These are phyloP conservation scores for Aleiodes leptofemur DNA, from an alignment of 2,888 invertebrate species.

Conservation along the genomic window DNA sequence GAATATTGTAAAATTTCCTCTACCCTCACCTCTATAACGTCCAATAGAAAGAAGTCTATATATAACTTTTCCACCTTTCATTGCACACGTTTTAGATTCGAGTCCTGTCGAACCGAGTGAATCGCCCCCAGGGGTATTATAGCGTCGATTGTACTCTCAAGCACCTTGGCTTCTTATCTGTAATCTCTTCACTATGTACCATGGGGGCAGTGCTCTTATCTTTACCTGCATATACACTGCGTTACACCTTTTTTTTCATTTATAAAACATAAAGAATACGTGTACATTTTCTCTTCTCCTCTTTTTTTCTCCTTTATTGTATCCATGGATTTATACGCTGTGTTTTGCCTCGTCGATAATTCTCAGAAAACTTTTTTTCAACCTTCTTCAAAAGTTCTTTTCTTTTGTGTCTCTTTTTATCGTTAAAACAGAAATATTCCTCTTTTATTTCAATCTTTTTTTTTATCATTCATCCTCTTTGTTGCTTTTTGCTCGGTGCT, in stretches of 20 bases:
- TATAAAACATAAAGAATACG: slow-evolving; percentile 57
- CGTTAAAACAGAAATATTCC: too few relatives aligned
- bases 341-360: too few relatives aligned
- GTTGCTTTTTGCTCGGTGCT: background rate
- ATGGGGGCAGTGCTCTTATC: background rate
- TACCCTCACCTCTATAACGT: slow-evolving; percentile 19
- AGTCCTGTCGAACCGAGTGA: slow-evolving; percentile 30
- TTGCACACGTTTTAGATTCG: slow-evolving; percentile 42
- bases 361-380: background rate
- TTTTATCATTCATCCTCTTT: background rate
- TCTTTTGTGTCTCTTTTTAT: background rate
- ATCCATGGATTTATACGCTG: too few relatives aligned
- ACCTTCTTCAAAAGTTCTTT: background rate
- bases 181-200: slow-evolving; percentile 47
- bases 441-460: background rate
- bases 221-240: slow-evolving; percentile 22
- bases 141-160: slow-evolving; percentile 55
- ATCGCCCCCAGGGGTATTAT: slow-evolving; percentile 52
- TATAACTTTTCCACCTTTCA: slow-evolving; percentile 41
- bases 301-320: background rate
- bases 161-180: slow-evolving; percentile 51
- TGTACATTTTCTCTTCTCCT: background rate
- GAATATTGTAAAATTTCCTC: slow-evolving; percentile 1
- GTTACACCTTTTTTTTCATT: slow-evolving; percentile 48
- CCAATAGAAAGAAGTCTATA: slow-evolving; percentile 38